Evolutionary conservation across 2,888 invertebrate genomes (phyloP).

Genomic region (Cataglyphis altisquamis): DNA sequence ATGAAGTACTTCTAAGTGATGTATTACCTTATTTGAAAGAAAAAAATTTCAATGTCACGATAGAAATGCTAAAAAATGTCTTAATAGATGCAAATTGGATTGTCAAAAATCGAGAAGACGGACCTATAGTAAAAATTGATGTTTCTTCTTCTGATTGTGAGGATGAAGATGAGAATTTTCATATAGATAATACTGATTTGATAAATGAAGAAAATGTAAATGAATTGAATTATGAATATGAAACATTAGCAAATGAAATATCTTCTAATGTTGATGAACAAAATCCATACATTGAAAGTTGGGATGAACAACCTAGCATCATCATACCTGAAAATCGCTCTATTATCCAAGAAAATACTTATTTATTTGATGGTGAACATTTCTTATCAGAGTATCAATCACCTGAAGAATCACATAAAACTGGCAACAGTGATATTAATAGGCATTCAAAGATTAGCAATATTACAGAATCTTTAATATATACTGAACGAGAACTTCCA

Average conservation of each 20-base stretch:
- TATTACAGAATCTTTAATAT: neutral
- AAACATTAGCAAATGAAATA: slow-evolving; percentile 50
- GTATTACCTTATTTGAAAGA: slow-evolving; percentile 48
- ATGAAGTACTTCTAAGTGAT: slow-evolving; percentile 80
- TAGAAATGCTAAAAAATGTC: slow-evolving; percentile 73
- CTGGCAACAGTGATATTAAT: neutral
- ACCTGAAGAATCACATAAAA: neutral
- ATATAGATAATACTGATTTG: neutral
- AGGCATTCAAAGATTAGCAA: neutral
- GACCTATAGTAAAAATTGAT: slow-evolving; percentile 71
- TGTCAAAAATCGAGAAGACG: slow-evolving; percentile 73
- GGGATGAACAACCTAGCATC: slow-evolving; percentile 68
- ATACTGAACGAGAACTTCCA: neutral
- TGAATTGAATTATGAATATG: slow-evolving; percentile 59
- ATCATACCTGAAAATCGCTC: slow-evolving; percentile 60
- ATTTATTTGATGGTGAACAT: slow-evolving; percentile 57
- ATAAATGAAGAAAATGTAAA: slow-evolving; percentile 60
- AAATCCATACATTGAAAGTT: slow-evolving; percentile 63
- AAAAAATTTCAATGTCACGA: slow-evolving; percentile 58
- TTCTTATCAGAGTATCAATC: neutral
- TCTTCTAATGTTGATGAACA: neutral
- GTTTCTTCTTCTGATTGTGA: slow-evolving; percentile 57
- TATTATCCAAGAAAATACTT: slow-evolving; percentile 40
- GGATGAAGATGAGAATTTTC: slow-evolving; percentile 20
- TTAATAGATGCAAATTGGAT: slow-evolving; percentile 72